Base-by-base conservation (phyloP, 2,113 vertebrate species). In the Taurulus bubalis region DNA sequence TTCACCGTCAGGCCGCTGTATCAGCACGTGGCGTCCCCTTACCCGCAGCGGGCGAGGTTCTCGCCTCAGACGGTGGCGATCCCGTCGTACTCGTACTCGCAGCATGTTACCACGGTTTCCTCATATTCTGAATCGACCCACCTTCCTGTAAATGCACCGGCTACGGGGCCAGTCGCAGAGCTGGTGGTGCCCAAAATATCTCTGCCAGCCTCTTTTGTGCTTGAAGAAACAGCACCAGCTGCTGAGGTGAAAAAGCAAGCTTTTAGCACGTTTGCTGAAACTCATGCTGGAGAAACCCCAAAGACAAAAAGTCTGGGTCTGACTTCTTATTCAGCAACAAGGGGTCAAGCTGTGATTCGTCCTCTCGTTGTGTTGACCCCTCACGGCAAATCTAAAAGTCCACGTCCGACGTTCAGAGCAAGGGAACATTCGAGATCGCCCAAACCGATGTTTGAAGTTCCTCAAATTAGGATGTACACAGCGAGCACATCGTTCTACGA, bases 391-490 rank as follows among this genome's bases (percentile, higher is more conserved):
- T 80, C 80, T 20, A 85, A 42, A 85, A 89, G 91, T 89, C 84
- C 87, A 90, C 90, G 91, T 77, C 94, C 93, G 71, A 87, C 38
- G 15, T 92, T 80, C 59, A 91, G 79, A 16, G 79, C 58, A 82
- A 91, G 85, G 0, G 88, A 94, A 53, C 81, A 30, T 55, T 89
- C 89, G 26, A 95, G 80, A 93, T 90, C 92, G 2, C 93, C 94
- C 51, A 95, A 81, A 85, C 90, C 95, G 0, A 93, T 95, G 93
- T 95, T 95, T 91, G 95, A 95, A 32, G 94, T 95, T 47, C 94
- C 94, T 58, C 88, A 94, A 85, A 95, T 95, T 28, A 90, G 89
- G 71, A 91, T 91, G 86, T 95, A 95, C 80, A 96, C 94, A 0
- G 92, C 94, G 1, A 95, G 89, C 63, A 90, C 94, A 10, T 93